phyloP scores from a whole-genome alignment of 2,888 invertebrate species.

The Acanthosepion pharaonis region DNA sequence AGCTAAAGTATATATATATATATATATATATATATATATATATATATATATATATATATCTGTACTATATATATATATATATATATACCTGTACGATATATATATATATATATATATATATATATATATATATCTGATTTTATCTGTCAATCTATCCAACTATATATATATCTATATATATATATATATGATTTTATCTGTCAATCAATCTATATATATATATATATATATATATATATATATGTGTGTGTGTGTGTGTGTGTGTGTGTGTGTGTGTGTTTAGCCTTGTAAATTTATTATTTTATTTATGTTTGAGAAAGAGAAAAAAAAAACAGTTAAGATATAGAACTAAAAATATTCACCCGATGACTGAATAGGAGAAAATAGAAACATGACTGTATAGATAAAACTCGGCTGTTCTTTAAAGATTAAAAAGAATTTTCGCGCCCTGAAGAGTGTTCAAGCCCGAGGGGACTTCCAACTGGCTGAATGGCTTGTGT shows the following conservation, averaged over 20 bases:
- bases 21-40: background rate
- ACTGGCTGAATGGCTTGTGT: too few relatives aligned
- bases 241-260: background rate
- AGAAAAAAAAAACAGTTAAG: too few relatives aligned
- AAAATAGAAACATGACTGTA: too few relatives aligned
- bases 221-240: background rate
- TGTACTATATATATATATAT: background rate
- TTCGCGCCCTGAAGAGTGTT: too few relatives aligned
- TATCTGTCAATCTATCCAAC: too few relatives aligned
- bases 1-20: background rate
- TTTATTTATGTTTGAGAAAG: too few relatives aligned
- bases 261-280: background rate
- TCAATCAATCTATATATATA: background rate
- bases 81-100: background rate
- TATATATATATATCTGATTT: too few relatives aligned
- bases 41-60: background rate
- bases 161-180: background rate
- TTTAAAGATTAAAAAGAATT: too few relatives aligned
- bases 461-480: too few relatives aligned
- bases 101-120: background rate
- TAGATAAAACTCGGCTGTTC: too few relatives aligned
- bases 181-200: background rate
- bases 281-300: background rate
- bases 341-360: too few relatives aligned
- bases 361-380: too few relatives aligned